Conservation (phyloP, 2,888 invertebrate species). For the Bombyx huttoni region DNA sequence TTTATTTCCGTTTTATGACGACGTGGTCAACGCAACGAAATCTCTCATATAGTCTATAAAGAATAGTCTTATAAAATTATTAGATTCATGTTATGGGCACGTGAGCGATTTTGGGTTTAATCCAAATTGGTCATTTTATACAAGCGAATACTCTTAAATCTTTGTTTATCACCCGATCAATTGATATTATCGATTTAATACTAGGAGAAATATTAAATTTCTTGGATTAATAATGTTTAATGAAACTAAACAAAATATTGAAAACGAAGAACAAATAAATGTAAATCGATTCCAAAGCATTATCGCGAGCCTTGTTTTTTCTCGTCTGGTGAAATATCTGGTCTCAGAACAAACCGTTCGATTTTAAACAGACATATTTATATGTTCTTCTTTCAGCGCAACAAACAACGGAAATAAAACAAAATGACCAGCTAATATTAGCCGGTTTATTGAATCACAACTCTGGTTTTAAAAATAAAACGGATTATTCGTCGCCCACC, state of each 20-base stretch:
- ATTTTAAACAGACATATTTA: neutral
- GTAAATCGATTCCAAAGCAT: neutral
- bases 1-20: neutral
- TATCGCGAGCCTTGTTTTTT: neutral
- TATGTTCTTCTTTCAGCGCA: constrained; percentile 9
- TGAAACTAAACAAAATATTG: too few species aligned
- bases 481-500: constrained; percentile 46
- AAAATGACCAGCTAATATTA: constrained; percentile 29
- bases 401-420: constrained; percentile 9
- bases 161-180: too few species aligned
- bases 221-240: too few species aligned
- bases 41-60: neutral
- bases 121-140: neutral
- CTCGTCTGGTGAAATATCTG: neutral
- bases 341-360: neutral
- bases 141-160: neutral
- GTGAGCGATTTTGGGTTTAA: neutral
- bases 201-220: too few species aligned
- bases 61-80: neutral
- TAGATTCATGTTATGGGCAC: neutral
- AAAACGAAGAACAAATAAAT: neutral
- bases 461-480: constrained; percentile 44
- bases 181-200: too few species aligned
- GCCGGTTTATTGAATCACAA: constrained; percentile 43
- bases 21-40: neutral